Base-by-base conservation (phyloP, 2,113 vertebrate genomes). In the Tenrec ecaudatus region DNA sequence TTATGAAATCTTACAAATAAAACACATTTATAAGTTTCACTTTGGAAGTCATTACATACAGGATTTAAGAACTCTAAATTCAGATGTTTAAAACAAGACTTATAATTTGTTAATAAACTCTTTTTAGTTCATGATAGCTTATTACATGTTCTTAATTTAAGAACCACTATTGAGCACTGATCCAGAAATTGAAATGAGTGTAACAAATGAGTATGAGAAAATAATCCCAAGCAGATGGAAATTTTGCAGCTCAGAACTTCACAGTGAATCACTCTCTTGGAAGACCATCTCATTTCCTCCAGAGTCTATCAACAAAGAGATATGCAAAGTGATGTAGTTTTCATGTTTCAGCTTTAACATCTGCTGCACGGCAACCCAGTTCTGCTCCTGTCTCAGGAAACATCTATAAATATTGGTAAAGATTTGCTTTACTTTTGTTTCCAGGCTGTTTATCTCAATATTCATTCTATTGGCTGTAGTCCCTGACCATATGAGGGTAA, bases 331-430 rank as follows among this genome's bases (percentile, higher is more conserved):
- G 80, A 91, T 31, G 60, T 22, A 15, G 9, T 92, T 84, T 94
- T 80, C 62, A 71, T 53, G 81, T 91, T 93, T 90, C 33, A 20
- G 58, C n/a, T 16, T 93, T 22, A 86, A 95, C 87, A 33, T 95
- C 93, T 96, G 94, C 95, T 91, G 3, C 36, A 82, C 53, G 83
- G 89, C 38, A 38, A 92, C 89, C 89, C 86, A 40, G 83, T 93
- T 80, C 60, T 83, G 77, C 88, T 68, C 86, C 29, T 78, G 47
- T 89, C 92, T 86, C 75, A 79, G 95, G 96, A 97, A 97, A 96
- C 91, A 88, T 88, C 94, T 91, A 89, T 92, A 95, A 78, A 94
- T 96, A 95, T 89, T 97, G 57, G 85, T 91, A 96, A 92, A 92
- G 75, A 43, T 90, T 83, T 95, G 60, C 71, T 71, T 62, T 92